Evolutionary conservation across 2,113 vertebrate species (phyloP).

Genomic region (Urocynchramus pylzowi): DNA sequence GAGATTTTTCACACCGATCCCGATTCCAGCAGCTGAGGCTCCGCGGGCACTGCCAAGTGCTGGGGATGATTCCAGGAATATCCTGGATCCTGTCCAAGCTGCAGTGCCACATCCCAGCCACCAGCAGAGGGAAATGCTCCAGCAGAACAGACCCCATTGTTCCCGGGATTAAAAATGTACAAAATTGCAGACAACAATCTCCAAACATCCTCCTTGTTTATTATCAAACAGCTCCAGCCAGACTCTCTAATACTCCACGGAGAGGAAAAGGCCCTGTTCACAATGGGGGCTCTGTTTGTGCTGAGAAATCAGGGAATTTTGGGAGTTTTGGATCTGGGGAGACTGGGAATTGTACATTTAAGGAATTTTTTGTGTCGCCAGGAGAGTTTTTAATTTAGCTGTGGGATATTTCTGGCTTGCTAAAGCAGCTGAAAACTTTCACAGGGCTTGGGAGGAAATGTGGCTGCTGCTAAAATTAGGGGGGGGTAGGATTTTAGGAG

Average conservation of each 20-base stretch:
- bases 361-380: neutral
- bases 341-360: neutral
- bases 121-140: neutral
- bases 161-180: neutral
- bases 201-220: neutral
- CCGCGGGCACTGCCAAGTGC: no score
- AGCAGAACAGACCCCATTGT: neutral
- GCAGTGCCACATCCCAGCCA: neutral
- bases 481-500: neutral
- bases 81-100: neutral
- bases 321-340: neutral
- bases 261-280: neutral
- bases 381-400: neutral
- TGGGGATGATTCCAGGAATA: neutral
- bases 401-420: neutral
- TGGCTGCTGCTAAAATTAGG: neutral
- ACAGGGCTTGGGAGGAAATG: neutral
- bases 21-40: no score
- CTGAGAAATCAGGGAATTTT: neutral
- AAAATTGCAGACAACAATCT: slow-evolving; percentile 18
- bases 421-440: neutral
- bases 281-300: neutral
- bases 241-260: neutral
- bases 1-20: neutral
- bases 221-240: neutral